Evolutionary conservation across 1,140 invertebrate genomes (phyloP).

Genomic region (Rhopalosiphum maidis): DNA sequence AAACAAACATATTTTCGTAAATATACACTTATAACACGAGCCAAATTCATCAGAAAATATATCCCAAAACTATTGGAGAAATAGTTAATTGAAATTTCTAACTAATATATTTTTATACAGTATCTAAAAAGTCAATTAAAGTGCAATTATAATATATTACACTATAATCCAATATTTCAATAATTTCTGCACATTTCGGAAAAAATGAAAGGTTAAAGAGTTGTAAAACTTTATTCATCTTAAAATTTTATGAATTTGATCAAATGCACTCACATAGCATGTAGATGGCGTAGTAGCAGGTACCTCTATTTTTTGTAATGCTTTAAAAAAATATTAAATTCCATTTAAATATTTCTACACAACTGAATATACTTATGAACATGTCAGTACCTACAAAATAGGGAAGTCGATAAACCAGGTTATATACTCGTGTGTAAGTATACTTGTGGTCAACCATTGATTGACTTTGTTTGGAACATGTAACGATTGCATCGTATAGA

Average conservation of each 20-base stretch:
- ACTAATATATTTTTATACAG: not conserved
- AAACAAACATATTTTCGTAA: not conserved
- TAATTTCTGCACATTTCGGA: not conserved
- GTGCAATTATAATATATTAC: no score
- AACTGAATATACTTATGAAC: not conserved
- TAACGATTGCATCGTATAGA: not conserved
- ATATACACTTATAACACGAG: not conserved
- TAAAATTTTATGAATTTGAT: not conserved
- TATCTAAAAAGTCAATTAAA: no score
- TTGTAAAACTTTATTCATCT: not conserved
- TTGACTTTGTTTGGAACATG: not conserved
- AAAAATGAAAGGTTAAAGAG: not conserved
- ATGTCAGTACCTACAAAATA: not conserved
- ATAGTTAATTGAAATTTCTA: not conserved
- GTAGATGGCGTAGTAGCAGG: not conserved
- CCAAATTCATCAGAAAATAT: not conserved
- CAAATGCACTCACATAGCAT: not conserved
- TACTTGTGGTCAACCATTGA: not conserved
- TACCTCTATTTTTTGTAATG: not conserved
- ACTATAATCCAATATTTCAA: not conserved
- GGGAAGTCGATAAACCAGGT: not conserved
- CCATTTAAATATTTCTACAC: not conserved
- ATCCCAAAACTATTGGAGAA: not conserved
- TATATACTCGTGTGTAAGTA: not conserved
- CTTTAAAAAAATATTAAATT: not conserved